These are phyloP conservation scores for Microcebus jonahi DNA, from an alignment of 2,113 vertebrate species.

Conservation along the genomic window DNA sequence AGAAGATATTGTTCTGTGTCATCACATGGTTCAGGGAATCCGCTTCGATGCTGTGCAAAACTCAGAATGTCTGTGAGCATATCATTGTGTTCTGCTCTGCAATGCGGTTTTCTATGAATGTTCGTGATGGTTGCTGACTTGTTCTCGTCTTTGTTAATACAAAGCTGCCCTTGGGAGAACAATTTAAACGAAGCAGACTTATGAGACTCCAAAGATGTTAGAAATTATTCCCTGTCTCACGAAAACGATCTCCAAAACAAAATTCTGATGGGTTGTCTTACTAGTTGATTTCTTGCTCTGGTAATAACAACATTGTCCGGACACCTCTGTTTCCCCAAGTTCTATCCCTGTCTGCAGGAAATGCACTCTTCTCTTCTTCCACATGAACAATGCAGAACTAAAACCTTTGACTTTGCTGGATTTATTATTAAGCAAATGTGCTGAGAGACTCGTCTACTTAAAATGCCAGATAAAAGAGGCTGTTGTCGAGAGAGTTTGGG, in stretches of 20 bases:
- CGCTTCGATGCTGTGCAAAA: not conserved
- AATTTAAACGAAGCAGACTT: slow-evolving; percentile 57
- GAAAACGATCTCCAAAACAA: slow-evolving; percentile 35
- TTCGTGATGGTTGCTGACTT: slow-evolving; percentile 33
- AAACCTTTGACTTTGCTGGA: not conserved
- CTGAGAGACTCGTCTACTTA: not conserved
- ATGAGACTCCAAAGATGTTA: slow-evolving; percentile 19
- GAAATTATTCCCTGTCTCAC: slow-evolving; percentile 23
- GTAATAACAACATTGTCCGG: not conserved
- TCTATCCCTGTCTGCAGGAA: not conserved
- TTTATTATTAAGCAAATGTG: not conserved
- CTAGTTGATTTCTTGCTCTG: not conserved
- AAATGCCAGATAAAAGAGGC: not conserved
- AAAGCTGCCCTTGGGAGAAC: slow-evolving; percentile 50
- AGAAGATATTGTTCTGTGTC: slow-evolving; percentile 44
- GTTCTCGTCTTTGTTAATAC: slow-evolving; percentile 40
- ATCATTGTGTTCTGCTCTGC: not conserved
- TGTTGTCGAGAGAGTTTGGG: not conserved
- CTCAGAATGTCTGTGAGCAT: not conserved
- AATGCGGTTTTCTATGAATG: slow-evolving; percentile 52
- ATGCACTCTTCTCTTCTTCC: not conserved
- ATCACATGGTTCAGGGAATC: slow-evolving; percentile 21
- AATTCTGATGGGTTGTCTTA: not conserved
- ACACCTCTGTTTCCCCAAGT: not conserved
- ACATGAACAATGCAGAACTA: not conserved